Conservation (phyloP, 2,797 vertebrate species). For the Enteromius thamalakanensis region DNA sequence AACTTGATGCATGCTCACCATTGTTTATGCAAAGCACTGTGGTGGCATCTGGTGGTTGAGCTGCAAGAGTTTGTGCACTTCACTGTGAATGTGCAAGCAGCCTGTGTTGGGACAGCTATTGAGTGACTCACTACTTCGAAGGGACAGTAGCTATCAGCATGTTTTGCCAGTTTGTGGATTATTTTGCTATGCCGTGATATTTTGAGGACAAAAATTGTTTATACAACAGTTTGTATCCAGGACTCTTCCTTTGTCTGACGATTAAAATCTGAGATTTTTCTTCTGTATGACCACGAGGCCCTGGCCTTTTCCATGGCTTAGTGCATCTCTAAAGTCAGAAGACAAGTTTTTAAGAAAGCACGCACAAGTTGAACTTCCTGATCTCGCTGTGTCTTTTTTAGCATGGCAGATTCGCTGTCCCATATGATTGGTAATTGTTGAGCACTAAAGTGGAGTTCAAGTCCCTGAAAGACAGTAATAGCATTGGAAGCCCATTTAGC, state of each 20-base stretch:
- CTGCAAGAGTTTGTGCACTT: neutral
- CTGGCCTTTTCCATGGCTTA: neutral
- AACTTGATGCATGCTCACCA: neutral
- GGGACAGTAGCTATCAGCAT: neutral
- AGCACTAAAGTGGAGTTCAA: conserved; percentile 3
- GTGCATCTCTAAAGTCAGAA: neutral
- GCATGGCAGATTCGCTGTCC: neutral
- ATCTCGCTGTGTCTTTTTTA: neutral
- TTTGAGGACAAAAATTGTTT: neutral
- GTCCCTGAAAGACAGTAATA: neutral
- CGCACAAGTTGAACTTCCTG: neutral
- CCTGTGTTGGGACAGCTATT: neutral
- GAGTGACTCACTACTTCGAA: neutral
- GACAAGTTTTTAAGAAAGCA: neutral
- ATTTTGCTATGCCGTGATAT: neutral
- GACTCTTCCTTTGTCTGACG: neutral
- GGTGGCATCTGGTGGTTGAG: conserved; percentile 22
- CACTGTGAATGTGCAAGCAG: neutral
- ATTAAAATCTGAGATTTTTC: neutral
- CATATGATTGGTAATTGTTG: neutral
- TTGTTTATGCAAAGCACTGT: neutral
- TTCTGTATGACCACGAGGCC: neutral
- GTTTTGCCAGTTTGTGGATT: neutral
- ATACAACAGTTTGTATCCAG: neutral
- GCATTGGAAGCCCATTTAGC: neutral